Base-by-base conservation (phyloP, 2,888 invertebrate species). In the Fragum whitleyi region DNA sequence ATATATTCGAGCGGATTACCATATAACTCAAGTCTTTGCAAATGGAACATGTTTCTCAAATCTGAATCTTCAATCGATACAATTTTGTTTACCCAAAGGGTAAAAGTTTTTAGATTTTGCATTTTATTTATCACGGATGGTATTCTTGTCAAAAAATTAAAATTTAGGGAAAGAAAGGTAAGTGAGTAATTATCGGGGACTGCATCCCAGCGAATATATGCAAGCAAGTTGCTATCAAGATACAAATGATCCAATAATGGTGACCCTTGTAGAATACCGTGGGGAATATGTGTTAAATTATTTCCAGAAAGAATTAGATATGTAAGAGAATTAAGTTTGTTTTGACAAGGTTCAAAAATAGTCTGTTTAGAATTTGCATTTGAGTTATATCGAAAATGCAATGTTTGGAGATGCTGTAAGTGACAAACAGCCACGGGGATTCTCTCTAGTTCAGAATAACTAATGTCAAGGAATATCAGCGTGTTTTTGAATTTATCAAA, bases 1-100 rank as follows among this genome's bases (percentile, higher is more conserved):
- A 65, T 65, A 42, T 65, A 65, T 42, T 65, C 65, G 28, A 65
- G 14, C 2, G 65, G 65, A 23, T 65, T 65, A 21, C 23, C 3
- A 16, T 32, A 1, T 19, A 61, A 26, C 3, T 29, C 28, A 3
- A 61, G 6, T 6, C 6, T 3, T 14, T 32, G 29, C 26, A 61
- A 32, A 3, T 19, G 11, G 7, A 3, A 3, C 14, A 61, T 2
- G 6, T 28, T 19, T 5, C 6, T 61, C 3, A 61, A 6, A 61
- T 61, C 61, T 2, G 19, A 32, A 19, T 61, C 61, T n/a, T 61
- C 61, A 6, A 61, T 19, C 3, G 61, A 61, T 5, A 5, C 19
- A 29, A 61, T 61, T 61, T 61, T 61, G 32, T 61, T 61, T 3
- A 1, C 7, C 2, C 2, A 6, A 5, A 61, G 3, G 2, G 14